Conservation (phyloP, 2,797 vertebrate genomes). For the Neosalanx taihuensis region DNA sequence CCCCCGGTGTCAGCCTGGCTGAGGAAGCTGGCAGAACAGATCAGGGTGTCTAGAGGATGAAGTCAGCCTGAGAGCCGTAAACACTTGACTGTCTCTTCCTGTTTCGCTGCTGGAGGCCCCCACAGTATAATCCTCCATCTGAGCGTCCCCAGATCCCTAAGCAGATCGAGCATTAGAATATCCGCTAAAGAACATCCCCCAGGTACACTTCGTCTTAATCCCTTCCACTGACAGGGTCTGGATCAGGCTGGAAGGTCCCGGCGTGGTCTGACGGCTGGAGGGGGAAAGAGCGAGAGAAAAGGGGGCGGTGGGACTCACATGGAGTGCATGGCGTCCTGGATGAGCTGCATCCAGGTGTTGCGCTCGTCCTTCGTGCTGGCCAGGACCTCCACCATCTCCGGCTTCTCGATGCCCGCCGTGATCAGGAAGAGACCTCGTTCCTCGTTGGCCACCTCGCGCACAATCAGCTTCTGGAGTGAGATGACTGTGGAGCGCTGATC, state of each 20-base stretch:
- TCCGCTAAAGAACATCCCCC: neutral
- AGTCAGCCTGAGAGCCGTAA: neutral
- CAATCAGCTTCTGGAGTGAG: constrained; percentile 94
- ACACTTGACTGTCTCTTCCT: constrained; percentile 1
- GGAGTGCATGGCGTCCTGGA: constrained; percentile 88
- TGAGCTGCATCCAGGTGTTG: constrained; percentile 90
- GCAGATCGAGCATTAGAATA: neutral
- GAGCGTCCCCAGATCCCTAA: neutral
- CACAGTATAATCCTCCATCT: neutral
- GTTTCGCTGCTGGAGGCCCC: neutral
- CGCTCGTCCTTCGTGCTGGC: constrained; percentile 91
- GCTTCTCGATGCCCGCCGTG: constrained; percentile 83
- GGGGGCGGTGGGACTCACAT: constrained; percentile 74
- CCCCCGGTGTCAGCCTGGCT: neutral
- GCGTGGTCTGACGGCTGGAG: neutral
- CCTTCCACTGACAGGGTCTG: neutral
- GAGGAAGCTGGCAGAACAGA: neutral
- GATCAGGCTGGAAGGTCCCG: too few species aligned
- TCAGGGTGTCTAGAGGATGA: neutral
- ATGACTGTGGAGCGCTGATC: constrained; percentile 96
- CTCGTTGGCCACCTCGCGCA: constrained; percentile 94
- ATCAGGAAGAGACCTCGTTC: constrained; percentile 96
- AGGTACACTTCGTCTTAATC: neutral
- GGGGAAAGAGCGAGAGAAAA: neutral
- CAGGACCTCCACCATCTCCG: constrained; percentile 95